A percentile compares a stretch with the other conserved stretches of the same genome.
phyloP scores from a whole-genome alignment of 2,797 vertebrate species.

The Saxicola maurus region DNA sequence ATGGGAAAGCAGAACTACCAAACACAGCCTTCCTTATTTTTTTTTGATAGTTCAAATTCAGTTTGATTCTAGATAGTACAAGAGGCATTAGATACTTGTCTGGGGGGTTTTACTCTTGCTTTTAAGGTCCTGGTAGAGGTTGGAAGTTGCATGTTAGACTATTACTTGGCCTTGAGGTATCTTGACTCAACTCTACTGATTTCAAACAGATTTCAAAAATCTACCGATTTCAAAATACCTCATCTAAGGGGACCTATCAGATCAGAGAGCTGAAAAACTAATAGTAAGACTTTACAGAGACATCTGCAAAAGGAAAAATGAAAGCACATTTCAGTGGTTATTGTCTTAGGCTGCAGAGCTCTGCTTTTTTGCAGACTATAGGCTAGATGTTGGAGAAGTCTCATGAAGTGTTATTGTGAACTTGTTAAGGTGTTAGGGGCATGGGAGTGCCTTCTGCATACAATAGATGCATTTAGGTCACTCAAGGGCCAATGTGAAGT shows the following conservation, averaged over 20 bases:
- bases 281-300: neutral
- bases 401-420: neutral
- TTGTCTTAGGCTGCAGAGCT: neutral
- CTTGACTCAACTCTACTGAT: neutral
- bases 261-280: neutral
- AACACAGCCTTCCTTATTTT: neutral
- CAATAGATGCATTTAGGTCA: neutral
- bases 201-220: neutral
- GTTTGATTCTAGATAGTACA: neutral
- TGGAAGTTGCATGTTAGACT: neutral
- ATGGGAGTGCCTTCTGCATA: neutral
- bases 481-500: neutral
- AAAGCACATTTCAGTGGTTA: neutral
- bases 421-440: neutral
- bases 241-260: fast-evolving
- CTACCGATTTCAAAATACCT: neutral
- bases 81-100: neutral
- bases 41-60: neutral
- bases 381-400: neutral
- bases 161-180: neutral
- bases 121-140: neutral
- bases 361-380: neutral
- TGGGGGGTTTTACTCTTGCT: neutral
- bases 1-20: neutral
- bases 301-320: neutral